Conservation (phyloP, 2,113 vertebrate species). For the Pygoscelis adeliae region DNA sequence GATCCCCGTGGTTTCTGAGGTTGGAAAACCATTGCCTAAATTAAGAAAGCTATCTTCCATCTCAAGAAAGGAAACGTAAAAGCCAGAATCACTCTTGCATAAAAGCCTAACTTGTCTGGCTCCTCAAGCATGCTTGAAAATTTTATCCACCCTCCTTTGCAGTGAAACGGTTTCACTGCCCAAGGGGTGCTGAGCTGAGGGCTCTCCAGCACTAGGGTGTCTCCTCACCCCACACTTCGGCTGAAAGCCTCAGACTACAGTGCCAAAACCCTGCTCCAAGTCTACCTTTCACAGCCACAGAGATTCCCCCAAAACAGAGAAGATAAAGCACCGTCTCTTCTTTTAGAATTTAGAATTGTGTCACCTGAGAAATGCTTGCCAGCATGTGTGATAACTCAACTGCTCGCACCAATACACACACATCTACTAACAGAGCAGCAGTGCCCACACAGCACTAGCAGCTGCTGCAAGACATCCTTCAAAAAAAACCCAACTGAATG, state of each 20-base stretch:
- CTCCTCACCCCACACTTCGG: background rate
- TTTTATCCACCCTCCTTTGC: background rate
- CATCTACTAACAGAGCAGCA: too few species aligned
- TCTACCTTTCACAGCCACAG: background rate
- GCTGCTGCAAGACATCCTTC: background rate
- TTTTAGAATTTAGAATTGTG: background rate
- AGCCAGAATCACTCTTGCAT: background rate
- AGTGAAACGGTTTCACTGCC: background rate
- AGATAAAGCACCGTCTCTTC: rapidly evolving
- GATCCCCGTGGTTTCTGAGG: conserved; percentile 2
- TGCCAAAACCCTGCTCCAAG: background rate
- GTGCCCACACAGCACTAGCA: background rate
- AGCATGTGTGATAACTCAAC: background rate
- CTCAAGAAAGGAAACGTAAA: background rate
- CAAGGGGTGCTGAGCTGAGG: background rate
- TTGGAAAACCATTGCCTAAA: background rate
- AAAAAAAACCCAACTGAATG: rapidly evolving
- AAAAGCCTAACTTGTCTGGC: background rate
- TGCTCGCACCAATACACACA: rapidly evolving
- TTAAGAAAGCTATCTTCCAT: conserved; percentile 3
- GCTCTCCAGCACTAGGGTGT: background rate
- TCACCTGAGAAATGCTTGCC: background rate
- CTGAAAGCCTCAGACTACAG: background rate
- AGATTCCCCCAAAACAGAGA: background rate
- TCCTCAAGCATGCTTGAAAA: background rate